Evolutionary conservation across 2,797 vertebrate genomes (phyloP).

Genomic region (Martes flavigula): DNA sequence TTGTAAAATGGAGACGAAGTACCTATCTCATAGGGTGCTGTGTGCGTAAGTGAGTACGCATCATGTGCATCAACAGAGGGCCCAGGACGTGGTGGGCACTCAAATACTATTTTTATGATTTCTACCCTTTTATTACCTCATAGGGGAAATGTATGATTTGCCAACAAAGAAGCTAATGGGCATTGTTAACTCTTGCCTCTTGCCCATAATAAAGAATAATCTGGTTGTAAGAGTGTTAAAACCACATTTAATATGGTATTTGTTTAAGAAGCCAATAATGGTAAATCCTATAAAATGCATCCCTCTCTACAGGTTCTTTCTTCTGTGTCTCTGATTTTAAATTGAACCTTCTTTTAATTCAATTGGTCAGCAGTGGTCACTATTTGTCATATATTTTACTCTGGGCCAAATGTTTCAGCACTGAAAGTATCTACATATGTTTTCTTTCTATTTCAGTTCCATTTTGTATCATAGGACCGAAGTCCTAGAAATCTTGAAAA

Average conservation of each 20-base stretch:
- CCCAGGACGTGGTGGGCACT: neutral
- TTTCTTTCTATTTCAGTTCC: neutral
- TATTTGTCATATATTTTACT: neutral
- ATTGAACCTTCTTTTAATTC: neutral
- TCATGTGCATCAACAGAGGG: neutral
- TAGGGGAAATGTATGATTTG: neutral
- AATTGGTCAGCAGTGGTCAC: neutral
- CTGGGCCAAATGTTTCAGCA: neutral
- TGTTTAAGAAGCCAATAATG: neutral
- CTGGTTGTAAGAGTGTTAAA: neutral
- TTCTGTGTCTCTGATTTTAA: neutral
- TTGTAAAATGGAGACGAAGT: neutral
- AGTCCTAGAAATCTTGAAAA: neutral
- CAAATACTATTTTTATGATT: neutral
- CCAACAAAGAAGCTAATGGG: neutral
- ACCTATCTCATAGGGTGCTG: neutral
- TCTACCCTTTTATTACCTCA: neutral
- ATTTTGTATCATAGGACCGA: neutral
- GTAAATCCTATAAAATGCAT: neutral
- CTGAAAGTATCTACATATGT: neutral
- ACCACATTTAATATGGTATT: neutral
- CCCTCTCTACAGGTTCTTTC: neutral
- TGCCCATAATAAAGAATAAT: neutral
- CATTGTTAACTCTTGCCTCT: neutral
- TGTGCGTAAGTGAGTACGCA: rapidly evolving